Evolutionary conservation across 2,888 invertebrate species (phyloP), one percentile per base, ranked within the genome.

Genomic region (Acanthacorydalis orientalis): DNA sequence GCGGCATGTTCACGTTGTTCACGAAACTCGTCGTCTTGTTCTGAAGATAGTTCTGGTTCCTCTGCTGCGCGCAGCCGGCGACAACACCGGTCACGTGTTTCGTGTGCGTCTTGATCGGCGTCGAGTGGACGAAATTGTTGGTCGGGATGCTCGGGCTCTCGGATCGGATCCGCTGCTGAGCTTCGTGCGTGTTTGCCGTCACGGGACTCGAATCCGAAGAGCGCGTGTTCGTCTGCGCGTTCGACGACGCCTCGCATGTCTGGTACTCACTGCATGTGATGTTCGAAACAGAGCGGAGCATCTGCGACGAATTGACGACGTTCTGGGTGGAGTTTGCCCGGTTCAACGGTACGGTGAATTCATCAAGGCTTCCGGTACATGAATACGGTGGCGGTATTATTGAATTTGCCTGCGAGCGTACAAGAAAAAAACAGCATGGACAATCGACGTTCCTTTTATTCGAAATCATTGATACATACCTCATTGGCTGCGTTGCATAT

Each of bases 371-470:
- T 56, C 78, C 79, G 54, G 82, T 80, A 58, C 82, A 78, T 49
- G 86, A 86, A 66, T 88, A 88, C 14, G 87, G 85, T 42, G 87
- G 87, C 50, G 87, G 87, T 56, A 87, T 78, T 62, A 85, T 73
- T 49, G 82, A 80, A 64, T 87, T 87, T 47, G 86, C 84, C 77
- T 79, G 60, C 7, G 61, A 62, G 47, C 15, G 11, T 15, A 31
- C 44, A n/a, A n/a, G 23, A 23, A 23, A 23, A 4, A 23, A 23
- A 23, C 23, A 23, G 2, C 23, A 23, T 23, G 6, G 6, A 48
- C 16, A 10, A 7, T 37, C 7, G 10, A 9, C 9, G 1, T 7
- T 12, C 7, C 23, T 45, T n/a, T 16, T 47, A 34, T 6, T 8
- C 40, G 15, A 12, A 51, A 46, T 68, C 63, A 52, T 67, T 62